A percentile compares a stretch with the other conserved stretches of the same genome.
Conservation (phyloP, 2,113 vertebrate species). For the Pluvialis apricaria region DNA sequence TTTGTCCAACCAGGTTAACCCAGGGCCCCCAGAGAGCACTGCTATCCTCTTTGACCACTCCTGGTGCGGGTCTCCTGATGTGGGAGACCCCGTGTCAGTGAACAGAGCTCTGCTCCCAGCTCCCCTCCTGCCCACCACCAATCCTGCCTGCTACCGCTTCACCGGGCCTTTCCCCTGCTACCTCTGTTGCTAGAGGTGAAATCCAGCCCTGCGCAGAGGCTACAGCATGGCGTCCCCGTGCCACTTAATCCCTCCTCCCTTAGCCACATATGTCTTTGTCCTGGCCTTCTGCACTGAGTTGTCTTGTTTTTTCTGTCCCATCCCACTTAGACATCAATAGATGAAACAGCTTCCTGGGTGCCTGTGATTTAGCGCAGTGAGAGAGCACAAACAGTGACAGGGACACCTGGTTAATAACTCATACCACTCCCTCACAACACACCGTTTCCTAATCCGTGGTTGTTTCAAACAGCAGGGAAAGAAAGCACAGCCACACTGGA, state of each 20-base stretch:
- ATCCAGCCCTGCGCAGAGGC: not conserved
- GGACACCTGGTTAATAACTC: not conserved
- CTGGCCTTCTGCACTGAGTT: not conserved
- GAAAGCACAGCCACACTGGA: not conserved
- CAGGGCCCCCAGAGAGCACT: not conserved
- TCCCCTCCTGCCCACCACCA: not conserved
- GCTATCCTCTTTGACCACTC: not conserved
- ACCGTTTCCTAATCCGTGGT: not conserved
- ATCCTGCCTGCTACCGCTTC: not conserved
- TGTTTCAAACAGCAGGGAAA: not conserved
- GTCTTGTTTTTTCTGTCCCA: not conserved
- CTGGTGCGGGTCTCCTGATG: not conserved
- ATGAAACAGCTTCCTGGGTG: not conserved
- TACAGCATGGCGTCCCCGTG: not conserved
- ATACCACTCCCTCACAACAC: not conserved
- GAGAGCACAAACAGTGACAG: not conserved
- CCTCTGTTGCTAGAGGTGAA: not conserved
- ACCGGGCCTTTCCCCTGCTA: not conserved
- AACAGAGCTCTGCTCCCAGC: not conserved
- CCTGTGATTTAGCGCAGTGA: not conserved
- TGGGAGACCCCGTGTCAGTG: rapidly evolving
- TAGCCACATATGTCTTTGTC: not conserved
- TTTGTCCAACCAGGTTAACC: not conserved
- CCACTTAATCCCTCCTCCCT: not conserved
- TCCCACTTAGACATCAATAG: not conserved